phyloP scores from a whole-genome alignment of 2,888 invertebrate species.

The Apamea sordens region DNA sequence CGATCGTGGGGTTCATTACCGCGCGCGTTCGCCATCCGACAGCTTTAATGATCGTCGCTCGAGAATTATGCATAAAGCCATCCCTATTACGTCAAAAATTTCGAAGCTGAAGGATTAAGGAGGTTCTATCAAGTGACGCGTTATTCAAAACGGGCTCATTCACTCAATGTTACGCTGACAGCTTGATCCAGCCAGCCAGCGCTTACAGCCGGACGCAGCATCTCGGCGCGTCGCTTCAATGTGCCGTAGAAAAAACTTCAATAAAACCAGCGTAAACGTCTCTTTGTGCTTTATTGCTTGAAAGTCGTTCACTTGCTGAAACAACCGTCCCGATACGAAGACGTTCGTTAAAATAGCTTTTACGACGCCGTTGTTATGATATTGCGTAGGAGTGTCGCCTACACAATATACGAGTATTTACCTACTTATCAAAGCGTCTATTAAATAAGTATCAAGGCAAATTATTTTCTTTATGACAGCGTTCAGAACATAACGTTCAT shows the following conservation, averaged over 20 bases:
- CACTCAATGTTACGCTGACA: slow-evolving; percentile 59
- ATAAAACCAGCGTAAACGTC: slow-evolving; percentile 81
- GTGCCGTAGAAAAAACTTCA: slow-evolving; percentile 82
- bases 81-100: slow-evolving; percentile 65
- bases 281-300: slow-evolving; percentile 84
- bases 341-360: slow-evolving; percentile 78
- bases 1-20: slow-evolving; percentile 77
- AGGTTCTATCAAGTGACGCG: slow-evolving; percentile 27
- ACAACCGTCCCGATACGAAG: slow-evolving; percentile 75
- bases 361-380: slow-evolving; percentile 72
- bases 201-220: slow-evolving; percentile 54
- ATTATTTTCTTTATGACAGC: slow-evolving; percentile 26
- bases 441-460: slow-evolving; percentile 32
- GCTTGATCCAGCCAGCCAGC: slow-evolving; percentile 64
- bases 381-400: slow-evolving; percentile 63
- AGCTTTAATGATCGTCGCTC: slow-evolving; percentile 76
- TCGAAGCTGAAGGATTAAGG: slow-evolving; percentile 52
- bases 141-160: slow-evolving; percentile 47
- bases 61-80: slow-evolving; percentile 69
- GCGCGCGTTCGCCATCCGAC: slow-evolving; percentile 71
- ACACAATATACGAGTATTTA: slow-evolving; percentile 40
- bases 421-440: slow-evolving; percentile 41
- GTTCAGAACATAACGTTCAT: slow-evolving; percentile 16
- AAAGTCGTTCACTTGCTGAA: slow-evolving; percentile 80
- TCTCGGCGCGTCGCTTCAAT: slow-evolving; percentile 79